Evolutionary conservation across 2,888 invertebrate species (phyloP).

Genomic region (Amblyjoppa proteus): DNA sequence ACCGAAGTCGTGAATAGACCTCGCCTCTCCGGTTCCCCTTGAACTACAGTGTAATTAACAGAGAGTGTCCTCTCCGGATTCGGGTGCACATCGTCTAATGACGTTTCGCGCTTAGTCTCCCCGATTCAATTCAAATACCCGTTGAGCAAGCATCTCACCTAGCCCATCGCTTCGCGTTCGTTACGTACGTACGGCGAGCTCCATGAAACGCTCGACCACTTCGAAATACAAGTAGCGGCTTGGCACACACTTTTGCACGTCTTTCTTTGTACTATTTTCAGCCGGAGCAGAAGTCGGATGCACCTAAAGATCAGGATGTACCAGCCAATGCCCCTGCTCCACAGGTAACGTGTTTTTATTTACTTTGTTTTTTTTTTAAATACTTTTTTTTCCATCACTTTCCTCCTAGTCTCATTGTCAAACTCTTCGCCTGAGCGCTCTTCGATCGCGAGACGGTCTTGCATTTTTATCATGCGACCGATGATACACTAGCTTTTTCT

Average conservation of each 20-base stretch:
- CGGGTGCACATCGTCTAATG: neutral
- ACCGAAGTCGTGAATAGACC: neutral
- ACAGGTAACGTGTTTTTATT: slow-evolving; percentile 81
- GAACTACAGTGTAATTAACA: slow-evolving; percentile 13
- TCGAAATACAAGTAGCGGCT: slow-evolving; percentile 76
- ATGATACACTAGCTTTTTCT: neutral
- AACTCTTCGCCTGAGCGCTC: slow-evolving; percentile 13
- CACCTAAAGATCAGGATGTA: slow-evolving; percentile 82
- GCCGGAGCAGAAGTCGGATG: slow-evolving; percentile 83
- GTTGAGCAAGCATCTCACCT: neutral
- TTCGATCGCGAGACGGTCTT: slow-evolving; percentile 9
- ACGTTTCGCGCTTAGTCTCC: neutral
- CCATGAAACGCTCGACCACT: slow-evolving; percentile 39
- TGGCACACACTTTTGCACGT: slow-evolving; percentile 82
- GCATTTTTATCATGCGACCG: neutral
- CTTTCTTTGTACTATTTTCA: slow-evolving; percentile 83
- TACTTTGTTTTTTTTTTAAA: slow-evolving; percentile 65
- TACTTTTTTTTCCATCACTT: slow-evolving; percentile 17
- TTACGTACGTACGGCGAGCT: slow-evolving; percentile 28
- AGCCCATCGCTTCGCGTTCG: slow-evolving; percentile 9
- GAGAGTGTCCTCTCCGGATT: slow-evolving; percentile 3
- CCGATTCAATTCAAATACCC: neutral
- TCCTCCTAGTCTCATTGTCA: slow-evolving; percentile 11
- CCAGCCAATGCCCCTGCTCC: slow-evolving; percentile 80
- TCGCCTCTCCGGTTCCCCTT: neutral